phyloP scores from a whole-genome alignment of 2,797 vertebrate genomes.

The Tangara arthus region DNA sequence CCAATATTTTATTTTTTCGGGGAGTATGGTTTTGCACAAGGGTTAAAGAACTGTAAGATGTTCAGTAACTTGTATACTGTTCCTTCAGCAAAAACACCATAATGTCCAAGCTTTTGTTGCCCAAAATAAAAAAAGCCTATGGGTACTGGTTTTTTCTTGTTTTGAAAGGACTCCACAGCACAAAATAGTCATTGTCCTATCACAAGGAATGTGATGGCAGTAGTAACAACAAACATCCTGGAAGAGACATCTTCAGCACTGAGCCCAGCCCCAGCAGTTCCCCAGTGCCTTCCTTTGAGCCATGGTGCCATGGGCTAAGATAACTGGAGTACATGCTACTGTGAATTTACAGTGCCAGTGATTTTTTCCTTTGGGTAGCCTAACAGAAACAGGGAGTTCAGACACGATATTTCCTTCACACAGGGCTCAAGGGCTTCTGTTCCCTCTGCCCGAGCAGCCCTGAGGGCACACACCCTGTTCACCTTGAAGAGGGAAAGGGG shows the following conservation, averaged over 20 bases:
- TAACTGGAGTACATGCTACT: not conserved
- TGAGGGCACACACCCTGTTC: not conserved
- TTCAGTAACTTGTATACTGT: not conserved
- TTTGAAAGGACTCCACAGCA: not conserved
- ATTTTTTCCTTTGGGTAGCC: not conserved
- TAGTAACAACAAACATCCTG: not conserved
- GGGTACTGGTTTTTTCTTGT: not conserved
- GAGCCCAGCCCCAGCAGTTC: not conserved
- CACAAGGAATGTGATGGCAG: not conserved
- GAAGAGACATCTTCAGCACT: not conserved
- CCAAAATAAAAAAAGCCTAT: not conserved
- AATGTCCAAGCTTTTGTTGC: not conserved
- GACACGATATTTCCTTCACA: not conserved
- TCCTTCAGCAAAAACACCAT: not conserved
- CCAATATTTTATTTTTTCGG: not conserved
- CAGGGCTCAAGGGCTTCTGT: not conserved
- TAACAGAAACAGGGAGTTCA: not conserved
- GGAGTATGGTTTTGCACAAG: not conserved
- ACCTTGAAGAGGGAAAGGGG: not conserved
- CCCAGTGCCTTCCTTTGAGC: not conserved
- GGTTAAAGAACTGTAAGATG: not conserved
- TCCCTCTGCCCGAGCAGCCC: not conserved
- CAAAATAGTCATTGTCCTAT: not conserved
- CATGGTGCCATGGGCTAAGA: accelerated
- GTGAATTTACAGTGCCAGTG: not conserved